Percentiles rank a stretch among this genome's conserved stretches.
Evolutionary conservation across 1,140 invertebrate genomes (phyloP).

Genomic region (Acromyrmex charruanus): DNA sequence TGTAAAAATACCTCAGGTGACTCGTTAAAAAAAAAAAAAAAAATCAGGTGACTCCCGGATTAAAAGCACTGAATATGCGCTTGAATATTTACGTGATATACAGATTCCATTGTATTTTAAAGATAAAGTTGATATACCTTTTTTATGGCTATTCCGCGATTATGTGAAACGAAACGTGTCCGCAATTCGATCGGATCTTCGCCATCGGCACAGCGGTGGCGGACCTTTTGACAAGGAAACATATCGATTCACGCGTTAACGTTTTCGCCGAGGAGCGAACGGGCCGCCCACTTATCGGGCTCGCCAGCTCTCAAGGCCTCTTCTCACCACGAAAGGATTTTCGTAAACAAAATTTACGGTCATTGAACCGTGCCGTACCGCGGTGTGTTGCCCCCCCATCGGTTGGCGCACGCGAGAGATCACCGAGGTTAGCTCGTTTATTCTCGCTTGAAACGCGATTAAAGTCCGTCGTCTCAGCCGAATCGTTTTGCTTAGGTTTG

Average conservation of each 20-base stretch:
- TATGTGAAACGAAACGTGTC: conserved; percentile 11
- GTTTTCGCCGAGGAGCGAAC: conserved; percentile 23
- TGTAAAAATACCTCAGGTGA: no score
- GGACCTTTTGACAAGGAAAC: conserved; percentile 16
- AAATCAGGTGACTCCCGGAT: no score
- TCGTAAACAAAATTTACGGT: conserved; percentile 83
- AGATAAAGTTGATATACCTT: not conserved
- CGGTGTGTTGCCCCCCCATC: conserved; percentile 25
- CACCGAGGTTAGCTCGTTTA: conserved; percentile 73
- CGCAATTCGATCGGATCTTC: not conserved
- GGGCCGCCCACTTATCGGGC: not conserved
- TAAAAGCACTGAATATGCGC: not conserved
- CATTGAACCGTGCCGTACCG: conserved; percentile 78
- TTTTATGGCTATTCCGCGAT: not conserved
- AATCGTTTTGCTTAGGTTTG: conserved; percentile 54
- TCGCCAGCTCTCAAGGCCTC: conserved; percentile 31
- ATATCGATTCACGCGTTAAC: conserved; percentile 48
- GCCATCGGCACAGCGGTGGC: not conserved
- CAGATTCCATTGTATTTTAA: not conserved
- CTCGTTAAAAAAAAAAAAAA: no score
- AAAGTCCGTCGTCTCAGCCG: conserved; percentile 54
- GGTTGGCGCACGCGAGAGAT: conserved; percentile 42
- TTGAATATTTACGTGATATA: not conserved
- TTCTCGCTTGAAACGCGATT: conserved; percentile 74
- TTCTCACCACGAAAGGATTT: conserved; percentile 72